phyloP scores from a whole-genome alignment of 2,888 invertebrate genomes.

The Philaethria dido region DNA sequence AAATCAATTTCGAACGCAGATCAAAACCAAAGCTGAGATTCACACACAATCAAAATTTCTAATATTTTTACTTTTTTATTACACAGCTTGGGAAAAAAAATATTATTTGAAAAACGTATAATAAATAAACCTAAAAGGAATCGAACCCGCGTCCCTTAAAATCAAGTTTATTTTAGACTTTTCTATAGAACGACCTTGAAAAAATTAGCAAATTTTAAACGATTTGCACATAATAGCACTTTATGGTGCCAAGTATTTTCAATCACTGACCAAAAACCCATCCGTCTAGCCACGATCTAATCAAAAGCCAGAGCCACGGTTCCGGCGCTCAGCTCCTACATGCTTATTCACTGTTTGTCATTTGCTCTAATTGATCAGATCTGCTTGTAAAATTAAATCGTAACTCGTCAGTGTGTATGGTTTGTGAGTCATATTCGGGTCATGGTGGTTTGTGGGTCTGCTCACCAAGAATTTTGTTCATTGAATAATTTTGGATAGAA shows the following conservation, averaged over 20 bases:
- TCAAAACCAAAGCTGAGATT: too few relatives aligned
- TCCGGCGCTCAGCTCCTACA: slow-evolving; percentile 65
- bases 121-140: too few relatives aligned
- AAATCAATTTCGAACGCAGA: too few relatives aligned
- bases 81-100: too few relatives aligned
- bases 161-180: too few relatives aligned
- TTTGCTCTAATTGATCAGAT: slow-evolving; percentile 80
- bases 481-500: not conserved
- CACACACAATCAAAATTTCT: too few relatives aligned
- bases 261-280: slow-evolving; percentile 28
- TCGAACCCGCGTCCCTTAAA: too few relatives aligned
- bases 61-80: too few relatives aligned
- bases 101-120: too few relatives aligned
- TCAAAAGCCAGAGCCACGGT: slow-evolving; percentile 46
- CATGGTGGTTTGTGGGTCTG: slow-evolving; percentile 10
- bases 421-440: slow-evolving; percentile 33
- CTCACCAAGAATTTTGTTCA: not conserved
- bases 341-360: slow-evolving; percentile 78
- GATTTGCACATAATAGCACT: too few relatives aligned
- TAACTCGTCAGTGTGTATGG: slow-evolving; percentile 60
- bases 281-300: slow-evolving; percentile 54
- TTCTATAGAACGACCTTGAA: too few relatives aligned
- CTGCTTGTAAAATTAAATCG: slow-evolving; percentile 80
- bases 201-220: too few relatives aligned
- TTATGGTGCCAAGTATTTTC: slow-evolving; percentile 1